Evolutionary conservation across 2,888 invertebrate species (phyloP).

Genomic region (Ochlodes sylvanus): DNA sequence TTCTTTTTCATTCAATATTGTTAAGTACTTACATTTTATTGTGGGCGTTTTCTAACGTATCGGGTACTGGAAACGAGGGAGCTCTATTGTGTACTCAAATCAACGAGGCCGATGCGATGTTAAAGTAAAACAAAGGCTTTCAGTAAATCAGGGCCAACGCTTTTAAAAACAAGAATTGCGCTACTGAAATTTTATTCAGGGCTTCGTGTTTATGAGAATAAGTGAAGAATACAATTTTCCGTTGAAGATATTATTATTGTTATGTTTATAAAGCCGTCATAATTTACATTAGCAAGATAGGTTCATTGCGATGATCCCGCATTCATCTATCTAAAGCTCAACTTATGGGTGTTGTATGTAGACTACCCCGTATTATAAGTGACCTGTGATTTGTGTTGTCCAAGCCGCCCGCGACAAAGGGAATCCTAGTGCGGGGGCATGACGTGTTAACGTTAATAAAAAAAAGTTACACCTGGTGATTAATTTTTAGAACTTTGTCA

Average conservation of each 20-base stretch:
- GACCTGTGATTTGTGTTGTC: too few relatives aligned
- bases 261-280: neutral
- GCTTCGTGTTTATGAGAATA: conserved; percentile 50
- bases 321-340: too few relatives aligned
- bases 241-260: conserved; percentile 3
- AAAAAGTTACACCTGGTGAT: too few relatives aligned
- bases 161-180: conserved; percentile 64
- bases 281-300: too few relatives aligned
- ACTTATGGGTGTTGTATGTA: too few relatives aligned
- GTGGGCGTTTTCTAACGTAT: conserved; percentile 76
- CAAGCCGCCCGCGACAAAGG: too few relatives aligned
- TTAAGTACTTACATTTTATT: conserved; percentile 68
- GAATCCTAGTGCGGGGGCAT: too few relatives aligned
- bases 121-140: conserved; percentile 72
- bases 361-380: too few relatives aligned
- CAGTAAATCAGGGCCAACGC: conserved; percentile 67
- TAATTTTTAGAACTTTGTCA: too few relatives aligned
- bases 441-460: too few relatives aligned
- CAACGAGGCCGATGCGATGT: conserved; percentile 65
- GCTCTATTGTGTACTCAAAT: conserved; percentile 74
- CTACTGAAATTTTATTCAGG: conserved; percentile 55
- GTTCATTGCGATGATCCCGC: too few relatives aligned
- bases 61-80: conserved; percentile 66
- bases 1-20: conserved; percentile 71
- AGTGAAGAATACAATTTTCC: conserved; percentile 40